Evolutionary conservation across 2,888 invertebrate genomes (phyloP).

Genomic region (Spisula solida): DNA sequence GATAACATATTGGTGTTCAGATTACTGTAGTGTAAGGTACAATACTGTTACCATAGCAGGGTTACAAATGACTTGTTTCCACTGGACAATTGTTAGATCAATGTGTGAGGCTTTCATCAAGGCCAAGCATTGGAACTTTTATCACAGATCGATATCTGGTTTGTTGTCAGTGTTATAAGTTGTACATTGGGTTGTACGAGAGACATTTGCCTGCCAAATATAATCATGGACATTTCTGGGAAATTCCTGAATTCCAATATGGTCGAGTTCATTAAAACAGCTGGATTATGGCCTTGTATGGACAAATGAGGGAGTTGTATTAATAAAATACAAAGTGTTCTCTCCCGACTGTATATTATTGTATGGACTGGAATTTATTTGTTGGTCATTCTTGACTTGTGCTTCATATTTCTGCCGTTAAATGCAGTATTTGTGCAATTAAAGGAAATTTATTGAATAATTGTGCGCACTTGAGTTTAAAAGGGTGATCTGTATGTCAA

Average conservation of each 20-base stretch:
- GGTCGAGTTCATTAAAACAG: background rate
- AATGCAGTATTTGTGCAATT: too few species aligned
- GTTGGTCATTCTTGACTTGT: background rate
- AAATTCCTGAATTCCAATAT: background rate
- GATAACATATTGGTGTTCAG: background rate
- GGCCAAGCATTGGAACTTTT: background rate
- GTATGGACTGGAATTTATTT: background rate
- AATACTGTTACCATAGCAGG: background rate
- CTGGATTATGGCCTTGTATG: background rate
- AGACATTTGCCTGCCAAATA: constrained; percentile 14
- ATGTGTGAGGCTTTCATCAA: background rate
- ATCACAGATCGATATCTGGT: constrained; percentile 13
- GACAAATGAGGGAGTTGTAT: background rate
- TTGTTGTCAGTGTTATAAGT: background rate
- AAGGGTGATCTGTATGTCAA: too few species aligned
- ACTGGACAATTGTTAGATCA: background rate
- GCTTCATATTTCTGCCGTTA: background rate
- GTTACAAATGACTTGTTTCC: background rate
- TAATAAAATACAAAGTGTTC: background rate
- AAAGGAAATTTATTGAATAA: too few species aligned
- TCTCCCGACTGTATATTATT: background rate
- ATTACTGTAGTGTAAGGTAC: background rate
- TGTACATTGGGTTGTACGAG: background rate
- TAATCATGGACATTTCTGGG: background rate
- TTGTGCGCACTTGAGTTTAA: too few species aligned